Evolutionary conservation across 2,797 vertebrate species (phyloP).

Genomic region (Coluber constrictor): DNA sequence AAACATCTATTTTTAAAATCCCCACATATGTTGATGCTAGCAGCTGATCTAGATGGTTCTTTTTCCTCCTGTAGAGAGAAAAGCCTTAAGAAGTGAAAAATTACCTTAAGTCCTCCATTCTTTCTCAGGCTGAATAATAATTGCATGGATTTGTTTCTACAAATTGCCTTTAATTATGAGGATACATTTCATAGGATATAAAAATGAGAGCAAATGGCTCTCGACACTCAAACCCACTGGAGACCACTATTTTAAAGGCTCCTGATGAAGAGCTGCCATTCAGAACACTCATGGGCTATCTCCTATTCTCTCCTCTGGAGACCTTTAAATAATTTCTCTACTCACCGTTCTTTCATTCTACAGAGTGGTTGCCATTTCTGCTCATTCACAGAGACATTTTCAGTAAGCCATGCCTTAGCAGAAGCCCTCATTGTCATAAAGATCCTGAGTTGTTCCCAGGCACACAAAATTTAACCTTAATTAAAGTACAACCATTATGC

Average conservation of each 20-base stretch:
- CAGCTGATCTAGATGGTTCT: neutral
- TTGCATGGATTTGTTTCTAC: neutral
- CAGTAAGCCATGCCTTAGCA: neutral
- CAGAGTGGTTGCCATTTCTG: neutral
- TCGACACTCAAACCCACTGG: neutral
- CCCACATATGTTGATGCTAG: neutral
- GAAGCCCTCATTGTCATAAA: neutral
- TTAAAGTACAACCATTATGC: neutral
- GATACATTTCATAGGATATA: neutral
- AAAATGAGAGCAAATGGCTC: neutral
- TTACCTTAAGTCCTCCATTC: neutral
- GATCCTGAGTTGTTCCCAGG: neutral
- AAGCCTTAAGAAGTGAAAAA: neutral
- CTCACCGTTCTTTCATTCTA: neutral
- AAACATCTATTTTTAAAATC: neutral
- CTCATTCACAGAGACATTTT: neutral
- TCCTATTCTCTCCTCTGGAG: neutral
- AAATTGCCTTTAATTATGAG: neutral
- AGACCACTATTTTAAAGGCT: neutral
- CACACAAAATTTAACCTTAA: neutral
- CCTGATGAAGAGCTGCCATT: neutral
- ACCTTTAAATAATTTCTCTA: neutral
- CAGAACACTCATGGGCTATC: neutral
- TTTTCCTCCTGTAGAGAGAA: neutral
- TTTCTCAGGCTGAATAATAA: neutral